Percentiles rank a stretch among this genome's conserved stretches.
Evolutionary conservation across 2,888 invertebrate species (phyloP).

Genomic region (Tetropium fuscum): DNA sequence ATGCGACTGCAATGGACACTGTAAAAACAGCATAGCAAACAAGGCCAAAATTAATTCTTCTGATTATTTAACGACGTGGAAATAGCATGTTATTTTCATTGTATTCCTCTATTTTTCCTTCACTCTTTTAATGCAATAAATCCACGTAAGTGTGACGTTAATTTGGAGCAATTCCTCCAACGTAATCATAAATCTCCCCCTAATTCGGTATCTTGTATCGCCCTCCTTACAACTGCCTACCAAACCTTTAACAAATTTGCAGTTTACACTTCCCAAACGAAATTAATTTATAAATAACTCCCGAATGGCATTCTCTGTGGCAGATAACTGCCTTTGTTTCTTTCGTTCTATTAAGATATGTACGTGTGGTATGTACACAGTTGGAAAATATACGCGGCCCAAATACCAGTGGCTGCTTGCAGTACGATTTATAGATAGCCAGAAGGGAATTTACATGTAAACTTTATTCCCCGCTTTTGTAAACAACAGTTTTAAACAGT

Average conservation of each 20-base stretch:
- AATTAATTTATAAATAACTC: slow-evolving; percentile 6
- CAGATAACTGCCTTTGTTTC: background rate
- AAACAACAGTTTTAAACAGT: no score
- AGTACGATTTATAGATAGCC: no score
- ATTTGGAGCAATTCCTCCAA: slow-evolving; percentile 32
- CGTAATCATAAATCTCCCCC: slow-evolving; percentile 26
- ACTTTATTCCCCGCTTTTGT: no score
- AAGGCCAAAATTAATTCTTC: slow-evolving; percentile 23
- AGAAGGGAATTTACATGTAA: no score
- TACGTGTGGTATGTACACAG: no score
- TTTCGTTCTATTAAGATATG: background rate
- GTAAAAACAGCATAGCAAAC: background rate
- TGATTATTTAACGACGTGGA: slow-evolving; percentile 27
- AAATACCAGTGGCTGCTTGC: no score
- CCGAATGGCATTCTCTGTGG: background rate
- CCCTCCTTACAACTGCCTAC: slow-evolving; percentile 10
- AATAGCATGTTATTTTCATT: slow-evolving; percentile 29
- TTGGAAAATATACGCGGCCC: no score
- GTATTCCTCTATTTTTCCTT: slow-evolving; percentile 25
- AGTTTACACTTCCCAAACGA: background rate
- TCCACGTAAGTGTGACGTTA: slow-evolving; percentile 33
- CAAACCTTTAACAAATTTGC: slow-evolving; percentile 10
- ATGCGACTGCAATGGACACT: background rate
- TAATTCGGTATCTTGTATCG: slow-evolving; percentile 30
- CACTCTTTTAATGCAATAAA: slow-evolving; percentile 29